Conservation (phyloP, 2,888 invertebrate genomes). For the Brachyopa scutellaris region DNA sequence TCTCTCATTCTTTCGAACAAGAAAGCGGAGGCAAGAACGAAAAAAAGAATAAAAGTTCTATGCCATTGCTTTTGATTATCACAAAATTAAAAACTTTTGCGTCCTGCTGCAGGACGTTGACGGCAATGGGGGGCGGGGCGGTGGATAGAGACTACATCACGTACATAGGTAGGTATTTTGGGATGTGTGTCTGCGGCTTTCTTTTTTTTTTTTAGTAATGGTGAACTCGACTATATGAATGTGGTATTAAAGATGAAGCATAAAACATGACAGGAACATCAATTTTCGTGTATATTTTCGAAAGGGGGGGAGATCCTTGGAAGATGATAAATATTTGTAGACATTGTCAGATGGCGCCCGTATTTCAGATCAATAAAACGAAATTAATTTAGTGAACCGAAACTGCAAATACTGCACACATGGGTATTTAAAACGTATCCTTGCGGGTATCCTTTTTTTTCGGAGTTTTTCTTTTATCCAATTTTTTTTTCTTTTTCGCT, state of each 20-base stretch:
- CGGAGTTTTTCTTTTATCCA: neutral
- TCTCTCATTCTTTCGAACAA: constrained; percentile 27
- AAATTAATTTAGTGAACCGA: constrained; percentile 66
- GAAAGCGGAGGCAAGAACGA: neutral
- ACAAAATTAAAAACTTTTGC: constrained; percentile 72
- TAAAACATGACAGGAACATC: constrained; percentile 62
- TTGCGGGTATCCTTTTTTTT: constrained; percentile 47
- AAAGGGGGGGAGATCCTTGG: neutral
- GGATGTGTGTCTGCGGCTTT: constrained; percentile 48
- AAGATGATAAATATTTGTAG: constrained; percentile 71
- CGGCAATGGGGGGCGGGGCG: neutral
- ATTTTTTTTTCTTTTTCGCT: constrained; percentile 8
- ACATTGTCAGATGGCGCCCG: constrained; percentile 72
- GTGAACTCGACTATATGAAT: constrained; percentile 47
- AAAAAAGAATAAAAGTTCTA: constrained; percentile 58
- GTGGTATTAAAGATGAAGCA: constrained; percentile 42
- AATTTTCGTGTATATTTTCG: constrained; percentile 31
- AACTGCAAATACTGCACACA: constrained; percentile 69
- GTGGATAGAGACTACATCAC: neutral
- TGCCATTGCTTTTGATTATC: constrained; percentile 73
- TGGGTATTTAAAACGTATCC: constrained; percentile 69
- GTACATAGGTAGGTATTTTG: constrained; percentile 14
- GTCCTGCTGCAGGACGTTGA: constrained; percentile 56
- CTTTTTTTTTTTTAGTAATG: constrained; percentile 21
- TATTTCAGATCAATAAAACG: constrained; percentile 64